Base-by-base conservation (phyloP, 2,797 vertebrate genomes). In the Neosilurus hyrtlii region DNA sequence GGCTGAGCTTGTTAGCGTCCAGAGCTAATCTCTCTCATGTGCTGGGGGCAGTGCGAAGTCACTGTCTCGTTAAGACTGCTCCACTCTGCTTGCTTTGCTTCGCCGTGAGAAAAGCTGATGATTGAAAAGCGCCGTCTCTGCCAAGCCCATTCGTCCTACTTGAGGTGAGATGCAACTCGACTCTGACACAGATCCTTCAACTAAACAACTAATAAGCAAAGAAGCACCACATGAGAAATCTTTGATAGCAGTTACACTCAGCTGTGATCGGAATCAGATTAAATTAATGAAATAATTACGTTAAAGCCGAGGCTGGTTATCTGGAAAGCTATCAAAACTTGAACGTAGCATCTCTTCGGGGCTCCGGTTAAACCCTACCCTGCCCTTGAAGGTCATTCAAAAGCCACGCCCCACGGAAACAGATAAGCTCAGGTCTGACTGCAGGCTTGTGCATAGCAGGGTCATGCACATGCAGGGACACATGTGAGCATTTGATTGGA, bases 11-110 rank as follows among this genome's bases (percentile, higher is more conserved):
- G 92, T 93, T 94, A 94, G 91, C 37, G 80, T 87, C 90, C 89
- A 90, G 91, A 86, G 86, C 89, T 94, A 94, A 95, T 95, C 93
- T 92, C 88, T 93, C 90, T 94, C 93, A 94, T 94, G 93, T 93
- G 93, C 91, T 92, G 88, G 89, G 76, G 82, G 86, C 82, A 91
- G 91, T 94, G 91, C 93, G 91, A 93, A 93, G 91, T 90, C 87
- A 91, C 91, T 88, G 91, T 93, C 91, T 94, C 92, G 92, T 94
- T 95, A 93, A 89, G 87, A 84, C 72, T 43, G 84, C 90, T 93
- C 91, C 88, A 89, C 87, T 90, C 81, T 81, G 88, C 87, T 92
- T 80, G 87, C 89, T 90, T 84, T 89, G 80, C 81, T 73, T 80
- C 75, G 26, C 80, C 84, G 73, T 76, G 82, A 92, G 91, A 89